These are phyloP conservation scores for Pogonophryne albipinna DNA, from an alignment of 2,797 vertebrate species.

Conservation along the genomic window DNA sequence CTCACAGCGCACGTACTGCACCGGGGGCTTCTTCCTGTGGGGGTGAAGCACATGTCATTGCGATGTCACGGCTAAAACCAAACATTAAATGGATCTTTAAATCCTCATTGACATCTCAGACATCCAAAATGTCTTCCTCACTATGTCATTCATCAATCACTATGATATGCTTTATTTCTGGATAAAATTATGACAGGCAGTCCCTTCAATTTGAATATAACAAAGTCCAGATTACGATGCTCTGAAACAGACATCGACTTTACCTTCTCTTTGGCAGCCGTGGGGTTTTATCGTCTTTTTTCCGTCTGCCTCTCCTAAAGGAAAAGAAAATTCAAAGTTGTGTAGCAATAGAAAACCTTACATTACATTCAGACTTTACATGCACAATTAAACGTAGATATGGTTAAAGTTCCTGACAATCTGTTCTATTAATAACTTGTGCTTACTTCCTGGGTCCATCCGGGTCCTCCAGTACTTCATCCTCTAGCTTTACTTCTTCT, in stretches of 20 bases:
- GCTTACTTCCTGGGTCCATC: slow-evolving; percentile 96
- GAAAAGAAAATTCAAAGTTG: not conserved
- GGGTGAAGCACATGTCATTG: slow-evolving; percentile 9
- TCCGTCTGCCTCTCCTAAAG: slow-evolving; percentile 92
- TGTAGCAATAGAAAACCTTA: not conserved
- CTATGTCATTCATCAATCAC: not conserved
- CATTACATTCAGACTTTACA: not conserved
- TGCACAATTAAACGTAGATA: not conserved
- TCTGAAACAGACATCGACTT: slow-evolving; percentile 31
- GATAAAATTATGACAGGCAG: not conserved
- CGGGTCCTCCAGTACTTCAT: slow-evolving; percentile 89
- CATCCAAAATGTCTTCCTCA: not conserved
- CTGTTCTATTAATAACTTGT: not conserved
- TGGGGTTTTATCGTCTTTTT: slow-evolving; percentile 98
- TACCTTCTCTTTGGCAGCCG: slow-evolving; percentile 96
- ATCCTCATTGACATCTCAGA: not conserved
- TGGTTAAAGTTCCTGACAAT: not conserved
- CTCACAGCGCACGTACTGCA: slow-evolving; percentile 98
- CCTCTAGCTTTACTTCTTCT: slow-evolving; percentile 89
- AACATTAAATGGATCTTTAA: not conserved
- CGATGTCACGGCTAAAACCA: slow-evolving; percentile 10
- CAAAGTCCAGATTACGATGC: not conserved
- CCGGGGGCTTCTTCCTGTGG: slow-evolving; percentile 96
- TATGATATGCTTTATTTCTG: not conserved
- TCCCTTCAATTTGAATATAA: not conserved